Evolutionary conservation across 2,888 invertebrate species (phyloP), one percentile per base, ranked within the genome.

Genomic region (Melanargia galathea): DNA sequence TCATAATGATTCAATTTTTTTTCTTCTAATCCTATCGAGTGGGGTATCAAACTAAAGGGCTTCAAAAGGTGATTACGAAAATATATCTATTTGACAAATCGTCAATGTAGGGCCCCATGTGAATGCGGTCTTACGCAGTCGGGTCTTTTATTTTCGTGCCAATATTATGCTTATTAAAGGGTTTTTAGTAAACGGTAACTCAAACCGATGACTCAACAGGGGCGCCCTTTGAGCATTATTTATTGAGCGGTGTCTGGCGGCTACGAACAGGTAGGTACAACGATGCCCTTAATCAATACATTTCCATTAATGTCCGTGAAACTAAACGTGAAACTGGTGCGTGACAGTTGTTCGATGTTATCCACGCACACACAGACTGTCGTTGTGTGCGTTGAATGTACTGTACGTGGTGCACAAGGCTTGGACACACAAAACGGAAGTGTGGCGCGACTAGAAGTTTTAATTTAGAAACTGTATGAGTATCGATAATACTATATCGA

Each of bases 161-260:
- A n/a, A n/a, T n/a, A n/a, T n/a, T n/a, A n/a, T n/a, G n/a, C n/a
- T n/a, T 13, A 16, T 18, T 8, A 16, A 40, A 43, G 43, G 18
- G 46, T 6, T 48, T 48, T 22, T 24, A 22, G 20, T 18, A 45
- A 8, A 8, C 20, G 11, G 24, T 48, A 20, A 45, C 24, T 18
- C 7, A 18, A 30, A 30, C 18, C 13, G 20, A 33, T 52, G 52
- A 52, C 49, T 49, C 49, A 49, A 35, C 52, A 13, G 13, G 20
- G 35, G 35, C 35, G 20, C 35, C 52, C 20, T 30, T 2, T 22
- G 6, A 16, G 8, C 49, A 35, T 52, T 52, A 52, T 52, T 35
- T 52, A 52, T 52, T 52, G 52, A 52, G 22, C 52, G 49, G n/a
- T 49, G 49, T 49, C 26, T 18, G 18, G 4, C 49, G 26, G 30